Base-by-base conservation (phyloP, 1,140 invertebrate genomes). In the Vanessa tameamea region DNA sequence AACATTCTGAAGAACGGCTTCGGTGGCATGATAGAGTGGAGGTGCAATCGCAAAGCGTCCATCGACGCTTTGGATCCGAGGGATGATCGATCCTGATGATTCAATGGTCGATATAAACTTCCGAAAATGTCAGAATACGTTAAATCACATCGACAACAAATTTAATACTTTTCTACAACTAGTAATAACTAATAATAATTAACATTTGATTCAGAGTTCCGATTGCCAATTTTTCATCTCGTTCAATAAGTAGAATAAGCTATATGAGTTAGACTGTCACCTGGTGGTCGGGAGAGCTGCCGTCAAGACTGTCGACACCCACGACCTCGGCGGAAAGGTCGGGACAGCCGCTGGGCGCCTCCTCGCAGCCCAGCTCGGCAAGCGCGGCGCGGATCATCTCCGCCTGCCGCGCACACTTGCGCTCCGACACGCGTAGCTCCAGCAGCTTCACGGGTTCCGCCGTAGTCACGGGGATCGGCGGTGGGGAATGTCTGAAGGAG, bases 261-360 rank as follows among this genome's bases (percentile, higher is more conserved):
- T 5, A 6, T 43, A 43, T 43, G 37, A 43, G 9, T n/a, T 51
- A n/a, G 48, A 5, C 48, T 37, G 13, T 9, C 83, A 92, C 90
- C 87, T 92, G 90, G 68, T 89, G 86, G 47, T 91, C 89, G n/a
- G 87, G 87, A 51, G 85, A 90, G 87, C 93, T 84, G 65, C 91
- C 85, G 78, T 92, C 85, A 43, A 93, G 73, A 47, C 89, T 87
- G 53, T 92, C 91, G 0, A 91, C 90, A 6, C 92, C 91, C 6
- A 89, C 88, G 0, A 90, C 89, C 73, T 92, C 92, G 0, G 91
- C 87, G 9, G 89, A 92, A 0, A 93, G 83, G 82, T 94, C 94
- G 78, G 97, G 97, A 85, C 97, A 96, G 61, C 96, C 97, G n/a
- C 95, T 95, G 37, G 97, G 97, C 57, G 97, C 94, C 91, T 97